phyloP scores from a whole-genome alignment of 2,797 vertebrate genomes.

The Crypturellus tataupa region DNA sequence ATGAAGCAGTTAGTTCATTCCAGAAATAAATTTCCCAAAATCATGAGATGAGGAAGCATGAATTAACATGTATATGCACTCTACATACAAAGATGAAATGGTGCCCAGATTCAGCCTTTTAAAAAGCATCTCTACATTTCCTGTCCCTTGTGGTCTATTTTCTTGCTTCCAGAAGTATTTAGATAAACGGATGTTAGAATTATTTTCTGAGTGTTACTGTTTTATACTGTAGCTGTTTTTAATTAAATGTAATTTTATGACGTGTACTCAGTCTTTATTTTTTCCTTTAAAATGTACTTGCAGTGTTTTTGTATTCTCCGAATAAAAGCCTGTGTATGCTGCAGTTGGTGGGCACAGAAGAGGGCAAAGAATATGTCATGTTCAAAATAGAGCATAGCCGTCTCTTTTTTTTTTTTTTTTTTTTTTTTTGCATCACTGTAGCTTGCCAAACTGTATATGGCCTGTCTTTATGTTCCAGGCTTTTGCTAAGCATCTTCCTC shows the following conservation, averaged over 20 bases:
- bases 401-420: background rate
- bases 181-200: constrained; percentile 1
- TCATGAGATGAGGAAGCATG: background rate
- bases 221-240: constrained; percentile 44
- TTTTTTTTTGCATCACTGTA: background rate
- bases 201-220: constrained; percentile 50
- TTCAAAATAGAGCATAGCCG: background rate
- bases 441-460: background rate
- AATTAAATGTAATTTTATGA: constrained; percentile 32
- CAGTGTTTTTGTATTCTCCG: background rate
- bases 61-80: background rate
- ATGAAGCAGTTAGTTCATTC: background rate
- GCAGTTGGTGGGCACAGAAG: background rate
- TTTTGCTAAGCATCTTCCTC: background rate
- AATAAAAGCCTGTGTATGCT: background rate
- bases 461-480: background rate
- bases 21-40: background rate
- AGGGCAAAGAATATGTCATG: background rate
- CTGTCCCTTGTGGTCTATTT: background rate
- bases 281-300: constrained; percentile 7
- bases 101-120: background rate
- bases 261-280: constrained; percentile 10
- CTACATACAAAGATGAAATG: background rate
- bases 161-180: background rate
- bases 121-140: background rate